A percentile compares a stretch with the other conserved stretches of the same genome.
Conservation (phyloP, 2,888 invertebrate species). For the Lottia scabra region DNA sequence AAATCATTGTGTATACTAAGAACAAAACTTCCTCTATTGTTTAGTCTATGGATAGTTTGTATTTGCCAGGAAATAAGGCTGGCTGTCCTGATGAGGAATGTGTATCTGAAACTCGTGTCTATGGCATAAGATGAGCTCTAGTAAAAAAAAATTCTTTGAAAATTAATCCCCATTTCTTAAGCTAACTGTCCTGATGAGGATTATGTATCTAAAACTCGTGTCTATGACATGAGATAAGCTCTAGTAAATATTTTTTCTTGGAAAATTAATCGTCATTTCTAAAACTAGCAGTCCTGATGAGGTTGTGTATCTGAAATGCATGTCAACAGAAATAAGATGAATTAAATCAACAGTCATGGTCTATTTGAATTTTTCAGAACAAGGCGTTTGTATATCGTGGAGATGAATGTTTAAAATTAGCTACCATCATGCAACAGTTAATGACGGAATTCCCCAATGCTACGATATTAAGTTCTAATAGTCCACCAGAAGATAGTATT, state of each 20-base stretch:
- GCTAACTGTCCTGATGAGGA: neutral
- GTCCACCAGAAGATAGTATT: conserved; percentile 46
- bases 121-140: too few relatives aligned
- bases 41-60: too few relatives aligned
- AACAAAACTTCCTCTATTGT: too few relatives aligned
- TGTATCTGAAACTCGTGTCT: too few relatives aligned
- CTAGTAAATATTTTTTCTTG: too few relatives aligned
- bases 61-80: too few relatives aligned
- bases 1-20: too few relatives aligned
- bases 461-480: conserved; percentile 49
- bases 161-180: neutral
- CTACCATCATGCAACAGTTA: conserved; percentile 57
- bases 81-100: too few relatives aligned
- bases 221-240: neutral
- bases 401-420: conserved; percentile 59
- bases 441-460: conserved; percentile 61
- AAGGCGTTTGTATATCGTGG: conserved; percentile 66
- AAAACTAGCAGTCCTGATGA: neutral
- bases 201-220: neutral
- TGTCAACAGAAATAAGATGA: neutral
- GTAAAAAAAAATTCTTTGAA: too few relatives aligned
- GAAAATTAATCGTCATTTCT: neutral
- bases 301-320: neutral
- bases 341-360: neutral
- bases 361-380: conserved; percentile 50